Evolutionary conservation across 2,888 invertebrate genomes (phyloP), one percentile per base, ranked within the genome.

Genomic region (Epinotia ramella): DNA sequence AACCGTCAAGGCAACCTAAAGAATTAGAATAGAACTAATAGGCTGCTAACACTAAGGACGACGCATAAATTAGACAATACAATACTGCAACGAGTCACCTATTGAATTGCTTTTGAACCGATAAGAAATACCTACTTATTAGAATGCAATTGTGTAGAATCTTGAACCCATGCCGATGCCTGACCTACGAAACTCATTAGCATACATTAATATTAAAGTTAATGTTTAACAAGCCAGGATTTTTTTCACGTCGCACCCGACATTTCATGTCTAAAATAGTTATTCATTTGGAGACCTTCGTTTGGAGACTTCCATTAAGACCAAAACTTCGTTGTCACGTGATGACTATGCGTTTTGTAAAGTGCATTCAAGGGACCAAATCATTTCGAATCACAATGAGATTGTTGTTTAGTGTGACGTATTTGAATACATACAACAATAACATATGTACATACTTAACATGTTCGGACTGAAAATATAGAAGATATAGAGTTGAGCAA

Each of bases 141-240:
- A 16, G 71, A 72, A 76, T 67, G 71, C 60, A 76, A 76, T 76
- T 56, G 70, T 68, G 57, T 59, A 72, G 24, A 65, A 71, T 67
- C 70, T 71, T 76, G 66, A 76, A 76, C 76, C 73, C 67, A 76
- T 62, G 65, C 62, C 56, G 46, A 75, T 71, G 56, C 60, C 59
- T 72, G 76, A 76, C 76, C 76, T 72, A 72, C 56, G 71, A 24
- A 57, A 57, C 71, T 57, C 76, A 72, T 76, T 76, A 72, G 6
- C 66, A 76, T 76, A 72, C 40, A 67, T 76, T 62, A 72, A 67
- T 57, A 67, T 60, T 71, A 60, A 44, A 60, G 20, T 28, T 66
- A 67, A 75, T 53, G 66, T 28, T 75, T 44, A 56, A 66, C 62
- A 67, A 63, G 49, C 66, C 33, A 63, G 64, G n/a, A 18, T 20